Evolutionary conservation across 2,888 invertebrate genomes (phyloP).

Genomic region (Pilophorus perplexus): DNA sequence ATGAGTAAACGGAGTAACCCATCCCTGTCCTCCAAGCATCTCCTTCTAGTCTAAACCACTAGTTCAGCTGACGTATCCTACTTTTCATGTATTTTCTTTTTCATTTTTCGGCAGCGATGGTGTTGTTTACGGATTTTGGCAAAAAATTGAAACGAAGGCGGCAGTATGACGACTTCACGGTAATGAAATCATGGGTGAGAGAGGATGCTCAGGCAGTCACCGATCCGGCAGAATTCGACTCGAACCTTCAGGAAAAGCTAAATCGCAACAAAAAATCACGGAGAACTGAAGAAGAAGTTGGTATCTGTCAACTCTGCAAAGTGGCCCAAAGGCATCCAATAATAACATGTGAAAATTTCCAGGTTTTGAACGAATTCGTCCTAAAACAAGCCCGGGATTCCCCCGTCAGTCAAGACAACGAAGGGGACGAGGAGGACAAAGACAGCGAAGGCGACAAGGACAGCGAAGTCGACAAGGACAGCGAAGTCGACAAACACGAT

Average conservation of each 20-base stretch:
- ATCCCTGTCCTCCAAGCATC: no score
- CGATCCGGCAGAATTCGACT: slow-evolving; percentile 63
- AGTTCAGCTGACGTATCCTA: no score
- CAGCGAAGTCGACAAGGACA: slow-evolving; percentile 16
- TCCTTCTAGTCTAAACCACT: no score
- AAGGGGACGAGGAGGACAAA: neutral
- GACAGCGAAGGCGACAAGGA: slow-evolving; percentile 13
- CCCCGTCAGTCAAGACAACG: neutral
- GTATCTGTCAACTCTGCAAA: no score
- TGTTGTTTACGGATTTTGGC: slow-evolving; percentile 66
- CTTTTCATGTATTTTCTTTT: no score
- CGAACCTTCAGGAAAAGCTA: slow-evolving; percentile 57
- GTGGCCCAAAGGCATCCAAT: no score
- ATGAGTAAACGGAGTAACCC: no score
- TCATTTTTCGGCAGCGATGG: slow-evolving; percentile 51
- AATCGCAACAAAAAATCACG: slow-evolving; percentile 54
- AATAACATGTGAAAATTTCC: no score
- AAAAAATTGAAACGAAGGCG: slow-evolving; percentile 63
- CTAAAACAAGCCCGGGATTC: neutral
- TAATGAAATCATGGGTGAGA: slow-evolving; percentile 53
- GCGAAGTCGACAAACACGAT: no score
- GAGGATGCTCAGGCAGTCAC: slow-evolving; percentile 48
- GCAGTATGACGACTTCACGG: slow-evolving; percentile 64
- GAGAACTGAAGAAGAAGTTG: slow-evolving; percentile 8
- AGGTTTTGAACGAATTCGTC: slow-evolving; percentile 7